Base-by-base conservation (phyloP, 2,888 invertebrate species). In the Meteorus colon region DNA sequence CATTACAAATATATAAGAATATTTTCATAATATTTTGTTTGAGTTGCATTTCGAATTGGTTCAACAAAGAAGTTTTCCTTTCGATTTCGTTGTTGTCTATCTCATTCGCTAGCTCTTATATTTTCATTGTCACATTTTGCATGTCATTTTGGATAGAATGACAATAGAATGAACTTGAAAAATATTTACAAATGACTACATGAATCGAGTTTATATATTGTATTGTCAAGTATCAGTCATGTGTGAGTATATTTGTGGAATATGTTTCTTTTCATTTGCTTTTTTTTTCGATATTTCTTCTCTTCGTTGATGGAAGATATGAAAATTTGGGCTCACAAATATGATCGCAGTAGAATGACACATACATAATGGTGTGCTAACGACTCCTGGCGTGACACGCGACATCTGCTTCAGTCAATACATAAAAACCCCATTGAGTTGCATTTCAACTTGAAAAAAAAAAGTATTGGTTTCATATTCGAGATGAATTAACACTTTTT, bases 281-380 rank as follows among this genome's bases (percentile, higher is more conserved):
- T 29, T 8, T 31, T 10, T 63, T 66, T 51, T 70, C 69, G 29
- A 41, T 67, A 55, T 67, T 62, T 63, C 70, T 55, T 66, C 41
- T n/a, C 8, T 19, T 2, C 4, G 8, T 55, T 55, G 19, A 55
- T 55, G n/a, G 31, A 63, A 84, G 80, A 79, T 81, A 78, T 80
- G 79, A 79, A 82, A 85, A 85, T 83, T 78, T 78, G 77, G 82
- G 27, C 8, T n/a, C 48, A 24, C 24, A 63, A 10, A 45, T 79
- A 37, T 79, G 77, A 71, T 75, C 82, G 75, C 82, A 74, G 82
- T 85, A 84, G 83, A 86, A 86, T 86, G 86, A 86, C 85, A 82
- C 81, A 76, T 76, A 79, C 77, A 86, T 84, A 86, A 87, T 86
- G 81, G 82, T 73, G 75, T 74, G 79, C 83, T 85, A 86, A 86